Base-by-base conservation (phyloP, 2,113 vertebrate species). In the Scopus umbretta region DNA sequence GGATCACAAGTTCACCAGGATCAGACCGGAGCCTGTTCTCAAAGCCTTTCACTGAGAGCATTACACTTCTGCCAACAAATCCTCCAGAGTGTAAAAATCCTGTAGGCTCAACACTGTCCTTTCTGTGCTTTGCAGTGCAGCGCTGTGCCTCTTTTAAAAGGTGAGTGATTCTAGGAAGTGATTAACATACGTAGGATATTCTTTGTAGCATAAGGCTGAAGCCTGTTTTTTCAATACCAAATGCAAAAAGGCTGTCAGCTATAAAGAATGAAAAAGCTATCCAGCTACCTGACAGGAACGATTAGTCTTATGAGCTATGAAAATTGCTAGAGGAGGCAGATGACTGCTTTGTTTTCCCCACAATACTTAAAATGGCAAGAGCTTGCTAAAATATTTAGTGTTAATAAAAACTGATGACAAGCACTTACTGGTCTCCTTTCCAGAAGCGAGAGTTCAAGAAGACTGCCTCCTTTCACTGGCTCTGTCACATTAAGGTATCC, bases 351-450 rank as follows among this genome's bases (percentile, higher is more conserved):
- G 74, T 94, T 92, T 91, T 75, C 27, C 58, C 73, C 67, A 91
- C 76, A 94, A 87, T 70, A 75, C 20, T 87, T 96, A 58, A 89
- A 94, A 92, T 85, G 73, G 86, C 76, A 92, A 91, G 32, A 40
- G 49, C 80, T 94, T 82, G 45, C 70, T 95, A 75, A 95, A 96
- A 94, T 82, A 89, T 75, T 96, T 91, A 82, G 36, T 62, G 40
- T 65, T 94, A 95, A 81, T 43, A 91, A 70, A 94, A 97, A 56
- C 25, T 20, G 66, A 92, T 82, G 61, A 66, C 80, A 85, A 82
- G 66, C 12, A 47, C 40, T 72, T 59, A 49, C 45, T 42, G 76
- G 47, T 82, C 70, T 89, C 53, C 42, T 86, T 78, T 75, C n/a
- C 76, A 70, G 62, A 68, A 91, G 53, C 53, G 58, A 40, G 68